Conservation (phyloP, 2,113 vertebrate species). For the Ctenomys sociabilis region DNA sequence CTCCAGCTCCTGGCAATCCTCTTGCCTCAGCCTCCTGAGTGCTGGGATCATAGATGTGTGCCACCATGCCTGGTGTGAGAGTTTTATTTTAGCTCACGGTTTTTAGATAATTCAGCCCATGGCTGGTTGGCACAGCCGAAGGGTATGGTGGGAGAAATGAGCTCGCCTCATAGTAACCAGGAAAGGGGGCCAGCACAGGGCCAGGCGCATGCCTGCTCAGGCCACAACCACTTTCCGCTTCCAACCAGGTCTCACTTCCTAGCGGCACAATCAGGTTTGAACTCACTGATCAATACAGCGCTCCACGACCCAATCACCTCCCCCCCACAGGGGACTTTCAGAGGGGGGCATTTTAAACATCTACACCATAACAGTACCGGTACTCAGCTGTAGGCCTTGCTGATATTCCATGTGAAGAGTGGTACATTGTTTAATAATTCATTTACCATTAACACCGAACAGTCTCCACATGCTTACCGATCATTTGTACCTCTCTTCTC, state of each 20-base stretch:
- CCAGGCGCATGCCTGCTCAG: neutral
- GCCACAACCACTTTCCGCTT: neutral
- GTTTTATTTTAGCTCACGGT: neutral
- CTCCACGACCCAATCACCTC: neutral
- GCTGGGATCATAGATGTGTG: too few species aligned
- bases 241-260: neutral
- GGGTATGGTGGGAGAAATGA: neutral
- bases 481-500: neutral
- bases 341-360: neutral
- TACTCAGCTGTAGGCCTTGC: neutral
- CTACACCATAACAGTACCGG: neutral
- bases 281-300: neutral
- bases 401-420: neutral
- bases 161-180: neutral
- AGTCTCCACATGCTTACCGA: neutral
- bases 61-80: too few species aligned
- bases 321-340: neutral
- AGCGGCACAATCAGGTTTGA: neutral
- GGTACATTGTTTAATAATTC: neutral
- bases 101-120: neutral
- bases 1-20: too few species aligned
- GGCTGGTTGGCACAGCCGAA: neutral
- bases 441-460: neutral
- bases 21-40: too few species aligned
- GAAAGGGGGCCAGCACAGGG: neutral